Evolutionary conservation across 2,797 vertebrate species (phyloP).

Genomic region (Scarus forsteni): DNA sequence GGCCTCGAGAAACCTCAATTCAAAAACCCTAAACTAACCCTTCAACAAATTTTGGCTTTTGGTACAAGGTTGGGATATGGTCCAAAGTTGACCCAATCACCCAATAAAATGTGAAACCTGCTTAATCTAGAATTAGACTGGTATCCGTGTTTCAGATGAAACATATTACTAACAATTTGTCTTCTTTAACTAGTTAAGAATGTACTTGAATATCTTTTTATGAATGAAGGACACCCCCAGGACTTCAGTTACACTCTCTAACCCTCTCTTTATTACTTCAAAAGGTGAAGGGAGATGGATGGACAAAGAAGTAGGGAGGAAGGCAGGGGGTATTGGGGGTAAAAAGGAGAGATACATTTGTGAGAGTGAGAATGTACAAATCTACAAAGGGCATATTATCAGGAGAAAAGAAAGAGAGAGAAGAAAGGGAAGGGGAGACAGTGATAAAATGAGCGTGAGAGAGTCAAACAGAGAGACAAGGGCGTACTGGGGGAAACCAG

Average conservation of each 20-base stretch:
- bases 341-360: constrained; percentile 22
- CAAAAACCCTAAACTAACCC: too few species aligned
- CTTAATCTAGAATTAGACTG: too few species aligned
- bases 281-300: constrained; percentile 11
- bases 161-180: too few species aligned
- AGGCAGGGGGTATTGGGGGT: constrained; percentile 10
- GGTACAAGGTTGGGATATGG: too few species aligned
- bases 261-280: constrained; percentile 28
- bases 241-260: constrained; percentile 9
- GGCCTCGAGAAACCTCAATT: too few species aligned
- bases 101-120: too few species aligned
- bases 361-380: constrained; percentile 15
- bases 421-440: constrained; percentile 11
- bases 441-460: constrained; percentile 34
- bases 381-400: constrained; percentile 19
- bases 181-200: too few species aligned
- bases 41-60: too few species aligned
- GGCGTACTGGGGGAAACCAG: constrained; percentile 14
- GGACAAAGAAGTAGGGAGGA: constrained; percentile 9
- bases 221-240: constrained; percentile 2
- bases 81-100: too few species aligned
- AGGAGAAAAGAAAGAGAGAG: constrained; percentile 27
- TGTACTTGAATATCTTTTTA: background rate
- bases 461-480: constrained; percentile 33
- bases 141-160: too few species aligned